Conservation (phyloP, 1,140 invertebrate genomes). For the Nephila pilipes region DNA sequence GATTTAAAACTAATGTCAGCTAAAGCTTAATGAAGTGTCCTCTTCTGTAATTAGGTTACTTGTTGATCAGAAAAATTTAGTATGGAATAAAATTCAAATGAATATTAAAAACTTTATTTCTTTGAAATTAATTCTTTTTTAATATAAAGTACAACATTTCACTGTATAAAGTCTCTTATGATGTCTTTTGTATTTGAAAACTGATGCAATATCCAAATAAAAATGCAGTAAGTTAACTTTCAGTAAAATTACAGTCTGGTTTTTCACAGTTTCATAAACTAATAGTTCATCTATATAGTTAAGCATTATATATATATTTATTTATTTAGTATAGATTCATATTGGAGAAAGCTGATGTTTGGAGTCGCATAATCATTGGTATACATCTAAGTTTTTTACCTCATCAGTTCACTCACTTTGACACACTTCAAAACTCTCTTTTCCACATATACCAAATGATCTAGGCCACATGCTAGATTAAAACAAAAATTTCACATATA, state of each 20-base stretch:
- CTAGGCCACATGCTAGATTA: no score
- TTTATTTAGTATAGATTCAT: no score
- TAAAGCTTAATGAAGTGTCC: background rate
- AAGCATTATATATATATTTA: no score
- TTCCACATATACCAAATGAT: no score
- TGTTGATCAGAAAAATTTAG: background rate
- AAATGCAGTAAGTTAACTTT: background rate
- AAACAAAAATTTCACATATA: no score
- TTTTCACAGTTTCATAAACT: background rate
- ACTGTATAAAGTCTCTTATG: background rate
- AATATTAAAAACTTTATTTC: background rate
- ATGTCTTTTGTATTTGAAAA: background rate
- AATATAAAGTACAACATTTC: background rate
- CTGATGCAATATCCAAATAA: background rate
- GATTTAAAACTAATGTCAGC: constrained; percentile 86
- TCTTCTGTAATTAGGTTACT: background rate
- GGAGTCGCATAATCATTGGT: no score
- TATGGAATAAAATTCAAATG: background rate
- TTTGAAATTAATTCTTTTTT: background rate
- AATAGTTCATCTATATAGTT: no score
- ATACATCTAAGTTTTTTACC: no score
- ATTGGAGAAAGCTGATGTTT: no score
- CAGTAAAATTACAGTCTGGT: background rate
- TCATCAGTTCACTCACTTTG: no score
- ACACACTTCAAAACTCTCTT: no score